Evolutionary conservation across 2,113 vertebrate genomes (phyloP).

Genomic region (Prinia subflava): DNA sequence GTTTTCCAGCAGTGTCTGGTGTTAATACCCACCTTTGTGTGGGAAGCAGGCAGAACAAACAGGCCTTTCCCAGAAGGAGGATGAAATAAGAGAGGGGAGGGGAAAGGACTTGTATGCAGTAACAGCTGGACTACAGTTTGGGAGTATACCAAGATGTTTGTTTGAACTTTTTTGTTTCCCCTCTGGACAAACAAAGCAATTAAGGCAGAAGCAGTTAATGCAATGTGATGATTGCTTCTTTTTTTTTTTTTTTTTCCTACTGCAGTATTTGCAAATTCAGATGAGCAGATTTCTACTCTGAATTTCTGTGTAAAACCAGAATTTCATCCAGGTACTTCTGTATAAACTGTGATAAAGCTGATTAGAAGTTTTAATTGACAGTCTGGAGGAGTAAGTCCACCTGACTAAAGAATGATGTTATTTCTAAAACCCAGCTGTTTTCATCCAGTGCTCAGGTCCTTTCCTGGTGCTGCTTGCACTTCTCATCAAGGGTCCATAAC

Average conservation of each 20-base stretch:
- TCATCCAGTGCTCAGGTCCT: neutral
- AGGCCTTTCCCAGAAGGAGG: neutral
- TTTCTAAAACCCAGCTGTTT: neutral
- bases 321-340: neutral
- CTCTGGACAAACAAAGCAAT: neutral
- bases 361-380: neutral
- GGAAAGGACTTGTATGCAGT: accelerated
- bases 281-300: neutral
- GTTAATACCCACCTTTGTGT: neutral
- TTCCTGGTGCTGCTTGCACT: neutral
- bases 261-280: neutral
- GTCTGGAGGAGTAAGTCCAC: neutral
- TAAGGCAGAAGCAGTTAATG: neutral
- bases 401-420: neutral
- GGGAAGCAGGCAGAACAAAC: neutral
- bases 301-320: neutral
- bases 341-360: neutral
- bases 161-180: neutral
- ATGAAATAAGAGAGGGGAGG: neutral
- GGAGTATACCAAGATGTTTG: neutral
- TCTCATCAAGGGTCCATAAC: neutral
- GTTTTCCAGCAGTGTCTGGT: neutral
- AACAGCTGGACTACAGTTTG: neutral
- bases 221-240: neutral
- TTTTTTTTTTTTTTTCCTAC: neutral